Evolutionary conservation across 2,113 vertebrate genomes (phyloP).

Genomic region (Cinclus cinclus): DNA sequence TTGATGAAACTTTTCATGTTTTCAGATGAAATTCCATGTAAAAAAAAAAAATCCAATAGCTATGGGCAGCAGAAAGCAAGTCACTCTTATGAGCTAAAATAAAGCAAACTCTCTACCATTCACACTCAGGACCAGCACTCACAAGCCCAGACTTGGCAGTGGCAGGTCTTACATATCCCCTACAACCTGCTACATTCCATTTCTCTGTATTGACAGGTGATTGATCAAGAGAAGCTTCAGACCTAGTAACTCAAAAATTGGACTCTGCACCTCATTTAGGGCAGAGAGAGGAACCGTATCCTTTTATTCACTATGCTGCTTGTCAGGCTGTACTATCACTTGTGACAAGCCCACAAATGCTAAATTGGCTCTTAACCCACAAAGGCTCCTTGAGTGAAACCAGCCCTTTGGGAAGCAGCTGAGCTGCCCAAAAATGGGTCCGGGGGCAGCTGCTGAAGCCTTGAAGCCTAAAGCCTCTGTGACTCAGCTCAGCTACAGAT

Average conservation of each 20-base stretch:
- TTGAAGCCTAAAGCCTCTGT: neutral
- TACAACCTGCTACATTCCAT: neutral
- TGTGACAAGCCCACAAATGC: neutral
- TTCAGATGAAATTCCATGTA: neutral
- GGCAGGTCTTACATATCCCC: neutral
- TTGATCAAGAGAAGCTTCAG: neutral
- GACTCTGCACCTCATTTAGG: neutral
- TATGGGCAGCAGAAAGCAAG: neutral
- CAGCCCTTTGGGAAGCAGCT: neutral
- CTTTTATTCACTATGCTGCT: neutral
- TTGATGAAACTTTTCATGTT: neutral
- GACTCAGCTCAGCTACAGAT: neutral
- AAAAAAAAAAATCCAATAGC: neutral
- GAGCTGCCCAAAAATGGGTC: neutral
- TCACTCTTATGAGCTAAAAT: neutral
- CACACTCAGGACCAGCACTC: neutral
- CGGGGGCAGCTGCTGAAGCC: neutral
- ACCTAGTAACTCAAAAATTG: neutral
- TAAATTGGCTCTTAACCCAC: neutral
- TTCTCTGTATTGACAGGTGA: neutral
- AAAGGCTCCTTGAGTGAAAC: neutral
- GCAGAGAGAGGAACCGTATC: neutral
- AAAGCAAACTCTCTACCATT: neutral
- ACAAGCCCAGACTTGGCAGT: fast-evolving
- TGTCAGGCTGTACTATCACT: neutral